phyloP scores from a whole-genome alignment of 1,140 invertebrate species.

The Monomorium pharaonis region DNA sequence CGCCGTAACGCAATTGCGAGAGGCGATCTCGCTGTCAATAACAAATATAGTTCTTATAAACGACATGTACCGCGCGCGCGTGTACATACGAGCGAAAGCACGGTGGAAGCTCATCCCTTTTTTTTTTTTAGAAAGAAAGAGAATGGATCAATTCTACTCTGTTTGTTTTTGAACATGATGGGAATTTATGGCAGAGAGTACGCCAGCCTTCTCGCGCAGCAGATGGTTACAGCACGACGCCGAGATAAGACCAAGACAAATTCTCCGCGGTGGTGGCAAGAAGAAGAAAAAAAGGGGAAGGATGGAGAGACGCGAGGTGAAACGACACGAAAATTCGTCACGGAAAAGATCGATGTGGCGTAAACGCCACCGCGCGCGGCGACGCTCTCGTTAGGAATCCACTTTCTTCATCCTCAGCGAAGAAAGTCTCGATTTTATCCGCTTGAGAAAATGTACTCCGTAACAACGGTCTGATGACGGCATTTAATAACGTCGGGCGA shows the following conservation, averaged over 20 bases:
- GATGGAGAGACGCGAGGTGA: conserved; percentile 12
- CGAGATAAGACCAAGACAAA: conserved; percentile 72
- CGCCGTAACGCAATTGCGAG: background rate
- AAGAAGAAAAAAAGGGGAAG: conserved; percentile 2
- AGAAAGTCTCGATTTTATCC: conserved; percentile 29
- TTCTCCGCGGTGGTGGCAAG: conserved; percentile 45
- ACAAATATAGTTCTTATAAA: background rate
- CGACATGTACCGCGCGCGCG: background rate
- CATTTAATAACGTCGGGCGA: conserved; percentile 25
- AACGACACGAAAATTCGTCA: conserved; percentile 64
- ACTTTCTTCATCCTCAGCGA: conserved; percentile 29
- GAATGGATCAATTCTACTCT: conserved; percentile 73
- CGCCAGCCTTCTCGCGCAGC: conserved; percentile 4
- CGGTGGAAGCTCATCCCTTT: conserved; percentile 37
- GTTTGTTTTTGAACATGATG: conserved; percentile 71
- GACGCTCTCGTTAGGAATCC: conserved; percentile 39
- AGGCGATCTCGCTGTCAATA: conserved; percentile 25
- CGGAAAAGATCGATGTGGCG: conserved; percentile 62
- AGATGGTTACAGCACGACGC: conserved; percentile 61
- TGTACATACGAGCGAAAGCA: background rate
- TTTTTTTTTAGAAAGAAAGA: conserved; percentile 42
- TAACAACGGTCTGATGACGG: conserved; percentile 17
- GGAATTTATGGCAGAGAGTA: conserved; percentile 66
- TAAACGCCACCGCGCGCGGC: conserved; percentile 38
- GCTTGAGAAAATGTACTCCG: background rate